Percentiles rank a stretch among this genome's conserved stretches.
phyloP scores from a whole-genome alignment of 2,888 invertebrate species.

The Sminthurinus aureus region DNA sequence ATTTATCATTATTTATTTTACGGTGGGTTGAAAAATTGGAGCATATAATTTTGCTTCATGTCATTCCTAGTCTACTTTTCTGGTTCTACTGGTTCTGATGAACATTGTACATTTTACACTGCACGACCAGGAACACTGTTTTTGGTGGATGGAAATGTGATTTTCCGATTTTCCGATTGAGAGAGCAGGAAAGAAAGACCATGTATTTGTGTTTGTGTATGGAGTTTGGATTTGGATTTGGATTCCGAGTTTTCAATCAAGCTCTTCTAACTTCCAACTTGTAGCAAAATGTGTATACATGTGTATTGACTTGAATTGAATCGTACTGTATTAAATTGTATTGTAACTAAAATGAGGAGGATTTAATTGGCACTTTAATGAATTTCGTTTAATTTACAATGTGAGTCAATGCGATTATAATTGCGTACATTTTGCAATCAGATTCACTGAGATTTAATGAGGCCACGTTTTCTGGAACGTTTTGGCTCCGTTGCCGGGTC shows the following conservation, averaged over 20 bases:
- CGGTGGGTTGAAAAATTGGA: no score
- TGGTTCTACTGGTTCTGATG: neutral
- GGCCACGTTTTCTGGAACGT: slow-evolving; percentile 39
- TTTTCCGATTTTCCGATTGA: neutral
- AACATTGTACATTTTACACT: no score
- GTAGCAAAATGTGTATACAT: no score
- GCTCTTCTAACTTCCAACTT: neutral
- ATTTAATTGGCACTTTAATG: slow-evolving; percentile 40
- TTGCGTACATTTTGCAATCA: slow-evolving; percentile 26
- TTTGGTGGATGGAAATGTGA: neutral
- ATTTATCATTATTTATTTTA: no score
- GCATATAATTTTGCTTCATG: neutral
- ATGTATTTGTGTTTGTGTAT: neutral
- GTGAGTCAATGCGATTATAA: slow-evolving; percentile 35
- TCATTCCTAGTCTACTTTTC: neutral
- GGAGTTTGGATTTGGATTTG: neutral
- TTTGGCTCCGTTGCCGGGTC: slow-evolving; percentile 39
- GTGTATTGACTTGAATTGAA: no score
- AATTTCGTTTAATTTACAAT: slow-evolving; percentile 29
- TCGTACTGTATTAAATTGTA: neutral
- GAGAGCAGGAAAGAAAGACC: neutral
- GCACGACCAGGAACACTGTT: no score
- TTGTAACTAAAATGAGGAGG: neutral
- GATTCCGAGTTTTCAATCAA: neutral
- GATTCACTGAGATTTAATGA: slow-evolving; percentile 37